These are phyloP conservation scores for Listronotus bonariensis DNA, from an alignment of 1,140 invertebrate species.

Conservation along the genomic window DNA sequence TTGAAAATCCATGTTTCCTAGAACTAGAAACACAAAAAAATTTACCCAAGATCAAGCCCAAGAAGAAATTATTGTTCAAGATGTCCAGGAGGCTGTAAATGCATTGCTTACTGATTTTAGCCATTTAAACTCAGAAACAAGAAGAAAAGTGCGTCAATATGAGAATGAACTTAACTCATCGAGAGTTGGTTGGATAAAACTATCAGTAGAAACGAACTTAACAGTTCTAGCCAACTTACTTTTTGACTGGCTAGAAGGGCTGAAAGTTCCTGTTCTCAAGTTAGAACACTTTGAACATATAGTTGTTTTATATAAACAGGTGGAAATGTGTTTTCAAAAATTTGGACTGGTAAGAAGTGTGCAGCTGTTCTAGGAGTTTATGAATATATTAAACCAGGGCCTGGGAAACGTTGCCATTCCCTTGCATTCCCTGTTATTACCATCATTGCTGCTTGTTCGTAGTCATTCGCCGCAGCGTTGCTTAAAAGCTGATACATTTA, in stretches of 20 bases:
- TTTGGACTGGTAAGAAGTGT: slow-evolving; percentile 62
- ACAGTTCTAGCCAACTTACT: slow-evolving; percentile 65
- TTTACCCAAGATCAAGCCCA: slow-evolving; percentile 42
- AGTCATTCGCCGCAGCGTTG: too few species aligned
- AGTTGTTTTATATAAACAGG: slow-evolving; percentile 63
- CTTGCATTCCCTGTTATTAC: background rate
- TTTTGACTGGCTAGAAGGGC: slow-evolving; percentile 72
- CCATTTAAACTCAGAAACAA: slow-evolving; percentile 60
- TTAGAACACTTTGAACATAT: slow-evolving; percentile 71
- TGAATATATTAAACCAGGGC: background rate
- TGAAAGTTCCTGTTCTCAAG: slow-evolving; percentile 70
- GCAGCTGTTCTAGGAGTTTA: background rate
- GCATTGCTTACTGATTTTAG: slow-evolving; percentile 60
- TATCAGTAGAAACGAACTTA: slow-evolving; percentile 69
- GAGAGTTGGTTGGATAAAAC: slow-evolving; percentile 68
- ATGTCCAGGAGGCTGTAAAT: slow-evolving; percentile 45
- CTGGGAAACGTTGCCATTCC: background rate
- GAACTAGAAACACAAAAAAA: slow-evolving; percentile 49
- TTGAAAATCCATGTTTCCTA: slow-evolving; percentile 52
- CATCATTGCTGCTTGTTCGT: too few species aligned
- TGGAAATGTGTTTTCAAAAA: slow-evolving; percentile 66
- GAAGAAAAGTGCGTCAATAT: slow-evolving; percentile 60
- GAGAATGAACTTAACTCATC: slow-evolving; percentile 69
- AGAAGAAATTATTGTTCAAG: slow-evolving; percentile 39
- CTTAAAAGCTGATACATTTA: too few species aligned